Base-by-base conservation (phyloP, 2,797 vertebrate genomes). In the Syngnathus acus region DNA sequence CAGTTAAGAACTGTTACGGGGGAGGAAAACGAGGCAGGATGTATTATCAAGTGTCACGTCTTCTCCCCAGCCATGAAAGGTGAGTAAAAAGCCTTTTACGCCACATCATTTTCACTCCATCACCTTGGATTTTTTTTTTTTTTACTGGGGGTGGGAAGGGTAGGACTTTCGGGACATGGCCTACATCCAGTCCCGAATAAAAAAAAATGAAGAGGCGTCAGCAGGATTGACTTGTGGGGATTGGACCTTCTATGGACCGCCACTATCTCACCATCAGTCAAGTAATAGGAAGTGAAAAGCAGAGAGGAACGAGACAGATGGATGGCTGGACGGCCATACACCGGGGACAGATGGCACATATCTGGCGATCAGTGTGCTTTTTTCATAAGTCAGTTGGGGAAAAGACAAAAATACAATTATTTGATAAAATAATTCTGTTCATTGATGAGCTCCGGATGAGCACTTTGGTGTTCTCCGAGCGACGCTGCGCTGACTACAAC, bases 281-380 rank as follows among this genome's bases (percentile, higher is more conserved):
- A 72, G 76, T 85, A 86, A 86, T 81, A 78, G 74, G 76, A 84
- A 85, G 82, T 80, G 82, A 85, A 85, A 82, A 78, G 81, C 21
- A 32, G 76, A 81, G 73, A 73, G 79, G 73, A 79, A 63, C 7
- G 43, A 71, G 65, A 77, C 10, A 23, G 51, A 54, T 21, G 50
- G 50, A 21, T 23, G 53, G 21, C 13, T 23, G 4, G 23, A 54
- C 21, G 19, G 82, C 78, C 73, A 72, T 74, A 79, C 77, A 66
- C 79, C 48, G 9, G 7, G 8, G 48, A 50, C 48, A 51, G 8
- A 51, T 21, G 50, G 50, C 8, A 14, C 50, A 51, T 51, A 51
- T 51, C 14, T 16, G 45, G 5, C 1, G 1, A 17, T 6, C 2
- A 42, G 40, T 9, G 9, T 42, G 40, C 40, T 17, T 47, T 47